Conservation (phyloP, 2,113 vertebrate genomes). For the Dicaeum eximium region DNA sequence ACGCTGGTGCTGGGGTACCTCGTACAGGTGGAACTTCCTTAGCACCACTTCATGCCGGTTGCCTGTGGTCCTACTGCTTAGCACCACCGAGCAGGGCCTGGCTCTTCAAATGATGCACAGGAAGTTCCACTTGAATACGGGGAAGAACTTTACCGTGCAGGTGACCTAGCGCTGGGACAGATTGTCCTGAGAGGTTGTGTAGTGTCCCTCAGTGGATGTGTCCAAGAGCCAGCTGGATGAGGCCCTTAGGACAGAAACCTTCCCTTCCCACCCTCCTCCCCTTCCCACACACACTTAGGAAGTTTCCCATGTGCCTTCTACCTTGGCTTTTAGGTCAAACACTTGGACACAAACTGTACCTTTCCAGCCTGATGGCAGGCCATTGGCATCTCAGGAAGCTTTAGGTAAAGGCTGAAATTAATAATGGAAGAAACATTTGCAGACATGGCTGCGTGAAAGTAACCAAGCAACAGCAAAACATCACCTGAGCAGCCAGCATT, state of each 20-base stretch:
- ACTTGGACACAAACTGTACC: background rate
- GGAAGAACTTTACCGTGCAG: too few relatives aligned
- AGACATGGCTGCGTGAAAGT: background rate
- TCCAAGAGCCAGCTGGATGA: too few relatives aligned
- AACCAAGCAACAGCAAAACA: background rate
- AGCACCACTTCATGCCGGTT: background rate
- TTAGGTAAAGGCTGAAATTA: background rate
- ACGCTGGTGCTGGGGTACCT: background rate
- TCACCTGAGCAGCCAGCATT: background rate
- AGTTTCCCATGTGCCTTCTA: background rate
- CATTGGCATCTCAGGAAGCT: background rate
- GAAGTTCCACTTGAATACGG: background rate
- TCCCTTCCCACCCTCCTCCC: background rate
- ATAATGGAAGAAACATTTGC: background rate
- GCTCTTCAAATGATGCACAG: background rate
- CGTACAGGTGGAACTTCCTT: background rate
- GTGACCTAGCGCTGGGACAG: background rate
- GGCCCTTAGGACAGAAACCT: background rate
- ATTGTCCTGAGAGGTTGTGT: background rate
- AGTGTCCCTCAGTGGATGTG: background rate
- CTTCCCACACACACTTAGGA: accelerated
- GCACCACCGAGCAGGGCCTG: background rate
- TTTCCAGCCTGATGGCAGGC: background rate
- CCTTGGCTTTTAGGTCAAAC: background rate
- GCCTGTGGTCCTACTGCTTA: too few relatives aligned